Conservation (phyloP, 2,797 vertebrate genomes). For the Schizopygopsis malacanthus region DNA sequence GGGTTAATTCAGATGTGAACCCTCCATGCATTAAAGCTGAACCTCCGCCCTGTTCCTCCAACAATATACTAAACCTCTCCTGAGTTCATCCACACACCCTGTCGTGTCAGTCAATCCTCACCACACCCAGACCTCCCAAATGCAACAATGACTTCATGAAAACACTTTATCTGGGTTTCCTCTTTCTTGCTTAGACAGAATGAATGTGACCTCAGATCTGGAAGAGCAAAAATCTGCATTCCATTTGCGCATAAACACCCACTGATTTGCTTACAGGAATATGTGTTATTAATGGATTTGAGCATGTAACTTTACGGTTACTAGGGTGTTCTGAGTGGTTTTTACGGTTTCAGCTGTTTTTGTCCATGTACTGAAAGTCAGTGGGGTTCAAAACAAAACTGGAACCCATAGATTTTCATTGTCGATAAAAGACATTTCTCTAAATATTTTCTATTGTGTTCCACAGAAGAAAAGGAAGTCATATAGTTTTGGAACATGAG, state of each 20-base stretch:
- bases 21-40: slow-evolving; percentile 11
- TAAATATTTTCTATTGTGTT: not conserved
- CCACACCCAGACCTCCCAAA: slow-evolving; percentile 53
- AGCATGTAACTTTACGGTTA: not conserved
- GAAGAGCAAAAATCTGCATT: slow-evolving; percentile 7
- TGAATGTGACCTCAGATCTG: slow-evolving; percentile 31
- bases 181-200: slow-evolving; percentile 39
- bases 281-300: not conserved
- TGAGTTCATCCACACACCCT: slow-evolving; percentile 28
- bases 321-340: not conserved
- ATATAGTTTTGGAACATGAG: not conserved
- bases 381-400: not conserved
- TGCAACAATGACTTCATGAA: slow-evolving; percentile 40
- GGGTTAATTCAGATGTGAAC: slow-evolving; percentile 16
- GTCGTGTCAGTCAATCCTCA: slow-evolving; percentile 44
- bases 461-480: not conserved
- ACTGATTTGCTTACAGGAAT: not conserved
- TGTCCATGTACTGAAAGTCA: not conserved
- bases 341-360: not conserved
- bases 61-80: slow-evolving; percentile 9
- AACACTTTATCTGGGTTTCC: slow-evolving; percentile 16
- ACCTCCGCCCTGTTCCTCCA: slow-evolving; percentile 34
- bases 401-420: not conserved
- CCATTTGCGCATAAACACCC: not conserved
- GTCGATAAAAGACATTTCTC: not conserved